A percentile compares a stretch with the other conserved stretches of the same genome.
Evolutionary conservation across 2,113 vertebrate genomes (phyloP).

Genomic region (Nerophis lumbriciformis): DNA sequence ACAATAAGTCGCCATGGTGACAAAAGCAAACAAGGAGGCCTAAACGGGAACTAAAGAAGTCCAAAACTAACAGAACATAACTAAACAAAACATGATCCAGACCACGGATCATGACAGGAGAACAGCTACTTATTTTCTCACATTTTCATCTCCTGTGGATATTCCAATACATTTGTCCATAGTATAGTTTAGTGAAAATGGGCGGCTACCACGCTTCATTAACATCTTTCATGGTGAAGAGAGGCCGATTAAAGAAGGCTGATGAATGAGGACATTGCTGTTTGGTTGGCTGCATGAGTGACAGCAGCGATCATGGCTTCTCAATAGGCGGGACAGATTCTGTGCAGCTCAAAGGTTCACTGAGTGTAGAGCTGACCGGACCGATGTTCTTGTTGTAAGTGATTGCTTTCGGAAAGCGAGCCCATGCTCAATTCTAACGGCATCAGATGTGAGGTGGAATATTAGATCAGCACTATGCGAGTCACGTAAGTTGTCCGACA

Average conservation of each 20-base stretch:
- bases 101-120: too few relatives aligned
- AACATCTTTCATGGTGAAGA: background rate
- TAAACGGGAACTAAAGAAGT: too few relatives aligned
- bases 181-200: background rate
- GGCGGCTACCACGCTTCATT: background rate
- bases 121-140: too few relatives aligned
- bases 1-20: too few relatives aligned
- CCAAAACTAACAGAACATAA: too few relatives aligned
- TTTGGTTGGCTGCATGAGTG: slow-evolving; percentile 41
- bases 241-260: slow-evolving; percentile 5
- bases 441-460: slow-evolving; percentile 35
- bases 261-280: slow-evolving; percentile 28
- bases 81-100: too few relatives aligned
- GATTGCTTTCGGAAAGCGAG: slow-evolving; percentile 29
- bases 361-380: slow-evolving; percentile 24
- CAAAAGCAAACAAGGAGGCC: too few relatives aligned
- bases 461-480: slow-evolving; percentile 48
- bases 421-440: slow-evolving; percentile 32
- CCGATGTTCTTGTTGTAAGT: slow-evolving; percentile 26
- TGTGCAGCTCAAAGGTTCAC: slow-evolving; percentile 38
- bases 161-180: too few relatives aligned
- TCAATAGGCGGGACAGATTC: slow-evolving; percentile 47
- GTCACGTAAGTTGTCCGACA: slow-evolving; percentile 57
- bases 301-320: slow-evolving; percentile 39
- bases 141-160: too few relatives aligned